Percentiles rank a stretch among this genome's conserved stretches.
Evolutionary conservation across 1,140 invertebrate genomes (phyloP).

Genomic region (Dermatophagoides farinae): DNA sequence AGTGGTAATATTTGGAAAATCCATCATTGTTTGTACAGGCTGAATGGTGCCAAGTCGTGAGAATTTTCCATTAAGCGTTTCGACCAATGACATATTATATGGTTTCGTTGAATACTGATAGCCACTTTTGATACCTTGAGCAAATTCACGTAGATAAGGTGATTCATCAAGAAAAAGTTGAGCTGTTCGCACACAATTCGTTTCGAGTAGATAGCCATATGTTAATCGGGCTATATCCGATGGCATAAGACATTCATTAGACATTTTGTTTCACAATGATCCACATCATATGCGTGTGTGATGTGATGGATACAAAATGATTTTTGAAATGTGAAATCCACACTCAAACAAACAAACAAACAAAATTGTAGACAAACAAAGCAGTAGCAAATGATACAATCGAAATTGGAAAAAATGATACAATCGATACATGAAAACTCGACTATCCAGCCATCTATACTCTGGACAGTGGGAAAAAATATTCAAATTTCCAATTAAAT

Average conservation of each 20-base stretch:
- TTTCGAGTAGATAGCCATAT: conserved; percentile 5
- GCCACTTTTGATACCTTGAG: background rate
- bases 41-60: background rate
- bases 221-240: background rate
- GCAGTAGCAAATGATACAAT: too few relatives aligned
- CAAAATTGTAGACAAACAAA: too few relatives aligned
- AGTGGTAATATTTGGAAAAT: background rate
- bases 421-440: too few relatives aligned
- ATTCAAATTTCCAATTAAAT: too few relatives aligned
- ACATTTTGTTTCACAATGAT: background rate
- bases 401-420: too few relatives aligned
- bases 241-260: background rate
- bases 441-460: too few relatives aligned
- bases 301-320: too few relatives aligned
- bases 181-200: background rate
- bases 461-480: too few relatives aligned
- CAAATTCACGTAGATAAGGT: background rate
- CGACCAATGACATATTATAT: background rate
- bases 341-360: too few relatives aligned
- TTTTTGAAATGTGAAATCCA: too few relatives aligned
- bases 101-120: background rate
- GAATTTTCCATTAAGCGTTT: background rate
- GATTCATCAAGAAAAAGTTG: conserved; percentile 5
- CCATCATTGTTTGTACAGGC: background rate
- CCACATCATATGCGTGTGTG: too few relatives aligned